Conservation (phyloP, 1,140 invertebrate species). For the Polyergus mexicanus region DNA sequence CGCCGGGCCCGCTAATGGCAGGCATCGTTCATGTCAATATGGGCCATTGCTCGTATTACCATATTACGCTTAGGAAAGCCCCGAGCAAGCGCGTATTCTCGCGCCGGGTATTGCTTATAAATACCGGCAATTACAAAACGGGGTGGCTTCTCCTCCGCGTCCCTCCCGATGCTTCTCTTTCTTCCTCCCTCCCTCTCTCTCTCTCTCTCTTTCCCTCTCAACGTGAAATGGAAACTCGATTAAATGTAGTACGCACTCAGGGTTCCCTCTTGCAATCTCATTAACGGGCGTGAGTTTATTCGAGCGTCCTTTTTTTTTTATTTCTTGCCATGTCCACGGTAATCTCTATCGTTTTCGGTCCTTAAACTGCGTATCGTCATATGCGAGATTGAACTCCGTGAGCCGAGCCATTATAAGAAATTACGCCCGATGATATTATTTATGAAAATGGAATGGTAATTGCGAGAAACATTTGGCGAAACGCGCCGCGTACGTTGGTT, state of each 20-base stretch:
- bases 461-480: slow-evolving; percentile 3
- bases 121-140: slow-evolving; percentile 86
- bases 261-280: slow-evolving; percentile 71
- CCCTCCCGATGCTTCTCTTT: not conserved
- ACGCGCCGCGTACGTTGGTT: not conserved
- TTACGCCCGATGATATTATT: not conserved
- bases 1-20: slow-evolving; percentile 84
- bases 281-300: slow-evolving; percentile 70
- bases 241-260: slow-evolving; percentile 71
- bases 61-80: slow-evolving; percentile 83
- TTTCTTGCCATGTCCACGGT: slow-evolving; percentile 22
- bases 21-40: slow-evolving; percentile 87
- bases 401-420: slow-evolving; percentile 1
- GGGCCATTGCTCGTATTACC: slow-evolving; percentile 86
- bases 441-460: slow-evolving; percentile 34
- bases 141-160: slow-evolving; percentile 62
- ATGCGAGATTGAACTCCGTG: slow-evolving; percentile 58
- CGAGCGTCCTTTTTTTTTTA: slow-evolving; percentile 42
- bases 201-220: slow-evolving; percentile 59
- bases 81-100: slow-evolving; percentile 66
- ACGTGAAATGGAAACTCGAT: slow-evolving; percentile 77
- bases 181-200: slow-evolving; percentile 59
- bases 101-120: slow-evolving; percentile 84
- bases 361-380: slow-evolving; percentile 29
- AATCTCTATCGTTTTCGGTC: slow-evolving; percentile 17